Base-by-base conservation (phyloP, 2,113 vertebrate species). In the Carollia perspicillata region DNA sequence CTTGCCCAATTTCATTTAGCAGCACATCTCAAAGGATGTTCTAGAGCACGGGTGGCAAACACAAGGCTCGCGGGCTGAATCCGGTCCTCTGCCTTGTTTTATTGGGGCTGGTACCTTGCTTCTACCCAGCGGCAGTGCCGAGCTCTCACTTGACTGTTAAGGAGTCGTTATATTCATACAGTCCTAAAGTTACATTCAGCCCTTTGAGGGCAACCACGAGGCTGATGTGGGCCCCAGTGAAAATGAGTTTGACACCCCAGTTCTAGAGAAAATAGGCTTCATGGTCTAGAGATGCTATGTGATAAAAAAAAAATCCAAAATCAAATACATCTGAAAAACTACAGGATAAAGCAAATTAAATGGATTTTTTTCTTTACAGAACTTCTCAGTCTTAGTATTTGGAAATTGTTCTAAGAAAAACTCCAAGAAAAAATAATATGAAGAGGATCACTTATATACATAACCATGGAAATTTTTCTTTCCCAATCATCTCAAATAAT, bases 321-420 rank as follows among this genome's bases (percentile, higher is more conserved):
- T 53, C 47, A 92, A 66, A 26, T 80, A 44, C 5, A 80, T 63
- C 23, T 75, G 78, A 89, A 69, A 78, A 90, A 53, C 6, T 22
- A 58, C 0, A 30, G 18, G 5, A 60, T 30, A 51, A 22, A 65
- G 26, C 35, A 71, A 60, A 7, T 44, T 16, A 75, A 75, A 30
- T 0, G 28, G 33, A 4, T 30, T 58, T 30, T 60, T 17, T 65
- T n/a, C 1, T 53, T 22, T 87, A 5, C 5, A 51, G 22, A 5
- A 53, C 10, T 71, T 90, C 12, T 40, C 6, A 40, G 30, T 79
- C 23, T 97, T 42, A 74, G 11, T 72, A 92, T 51, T 91, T 47
- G 49, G 28, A 93, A 80, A 47, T 72, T 63, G 11, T n/a, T 84
- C 79, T 90, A 49, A 77, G 49, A 26, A 75, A 74, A 95, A 95